These are phyloP conservation scores for Heterodera carotae DNA, from an alignment of 1,140 invertebrate species.

Conservation along the genomic window DNA sequence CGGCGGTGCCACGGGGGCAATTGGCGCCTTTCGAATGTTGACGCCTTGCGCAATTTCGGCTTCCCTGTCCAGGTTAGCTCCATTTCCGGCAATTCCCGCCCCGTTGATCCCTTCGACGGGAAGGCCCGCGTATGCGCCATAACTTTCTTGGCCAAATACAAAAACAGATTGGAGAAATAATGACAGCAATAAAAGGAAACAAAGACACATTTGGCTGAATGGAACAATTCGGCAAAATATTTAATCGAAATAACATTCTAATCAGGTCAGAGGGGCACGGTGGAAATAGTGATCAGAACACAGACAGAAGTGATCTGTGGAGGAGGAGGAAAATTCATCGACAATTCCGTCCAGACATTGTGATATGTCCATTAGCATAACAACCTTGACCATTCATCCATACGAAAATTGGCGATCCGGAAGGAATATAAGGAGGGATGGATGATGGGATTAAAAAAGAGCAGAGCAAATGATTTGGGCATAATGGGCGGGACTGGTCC, in stretches of 20 bases:
- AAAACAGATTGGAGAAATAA: neutral
- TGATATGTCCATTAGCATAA: constrained; percentile 3
- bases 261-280: neutral
- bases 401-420: neutral
- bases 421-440: neutral
- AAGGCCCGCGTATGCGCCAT: constrained; percentile 24
- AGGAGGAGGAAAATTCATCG: no score
- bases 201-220: neutral
- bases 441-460: neutral
- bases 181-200: neutral
- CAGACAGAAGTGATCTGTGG: neutral
- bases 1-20: constrained; percentile 30
- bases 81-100: constrained; percentile 17
- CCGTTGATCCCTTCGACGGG: constrained; percentile 14
- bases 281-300: neutral
- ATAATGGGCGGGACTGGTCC: neutral
- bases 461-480: neutral
- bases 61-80: neutral
- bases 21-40: constrained; percentile 27
- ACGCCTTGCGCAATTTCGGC: neutral
- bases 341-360: neutral
- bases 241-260: neutral
- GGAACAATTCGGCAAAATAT: neutral
- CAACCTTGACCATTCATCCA: neutral
- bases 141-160: constrained; percentile 18